Base-by-base conservation (phyloP, 2,888 invertebrate species). In the Meteorus colon region DNA sequence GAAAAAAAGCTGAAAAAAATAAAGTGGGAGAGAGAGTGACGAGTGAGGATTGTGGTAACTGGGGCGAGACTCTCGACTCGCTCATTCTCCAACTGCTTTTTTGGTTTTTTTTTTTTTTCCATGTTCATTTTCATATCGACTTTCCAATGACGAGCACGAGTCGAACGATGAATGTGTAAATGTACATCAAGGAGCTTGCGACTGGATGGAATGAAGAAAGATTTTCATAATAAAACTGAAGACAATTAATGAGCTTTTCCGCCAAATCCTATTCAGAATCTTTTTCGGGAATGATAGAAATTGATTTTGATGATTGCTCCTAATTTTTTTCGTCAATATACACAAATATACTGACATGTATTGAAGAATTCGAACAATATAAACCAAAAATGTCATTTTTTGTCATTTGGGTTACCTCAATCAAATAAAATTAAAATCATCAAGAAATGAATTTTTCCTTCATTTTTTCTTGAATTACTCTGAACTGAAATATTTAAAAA, bases 171-270 rank as follows among this genome's bases (percentile, higher is more conserved):
- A 48, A 48, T 55, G 41, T 8, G 12, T 41, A 10, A 12, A 41
- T 41, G 41, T 41, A 12, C 0, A 41, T 12, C 41, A 12, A 12
- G 41, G 8, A 41, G 0, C 8, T 41, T 41, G 12, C 2, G 8
- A 74, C 34, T 37, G 63, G 71, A 68, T 73, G 62, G 62, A 60
- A 62, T 12, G 51, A 59, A 73, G 59, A 66, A 65, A 73, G 41
- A 76, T 8, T 31, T 78, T 48, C 59, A 67, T 55, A 74, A 55
- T 81, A 82, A 82, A 85, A 84, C 84, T 85, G 84, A 82, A 85
- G 82, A 84, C 85, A 86, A 80, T 85, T 87, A 88, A 88, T 86
- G 84, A 88, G 86, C 88, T 87, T 87, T 86, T 41, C 8, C 41
- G 8, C 41, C 12, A 41, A 41, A 41, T 12, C 12, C 0, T 12